Percentiles rank a stretch among this genome's conserved stretches.
These are phyloP conservation scores for Globodera ellingtonae DNA, from an alignment of 1,140 invertebrate species.

Conservation along the genomic window DNA sequence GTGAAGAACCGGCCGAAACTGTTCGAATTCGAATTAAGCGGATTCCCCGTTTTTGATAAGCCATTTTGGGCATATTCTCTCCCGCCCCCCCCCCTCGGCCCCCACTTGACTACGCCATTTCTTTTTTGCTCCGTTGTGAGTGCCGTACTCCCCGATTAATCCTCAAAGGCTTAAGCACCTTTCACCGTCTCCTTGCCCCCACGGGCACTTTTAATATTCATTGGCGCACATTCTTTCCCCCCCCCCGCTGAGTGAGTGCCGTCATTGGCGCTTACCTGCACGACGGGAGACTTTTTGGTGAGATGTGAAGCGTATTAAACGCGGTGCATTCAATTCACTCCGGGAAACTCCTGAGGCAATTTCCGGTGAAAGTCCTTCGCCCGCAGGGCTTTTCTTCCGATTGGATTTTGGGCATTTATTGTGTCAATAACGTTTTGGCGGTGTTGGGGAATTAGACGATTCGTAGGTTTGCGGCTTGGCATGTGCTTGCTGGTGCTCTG, in stretches of 20 bases:
- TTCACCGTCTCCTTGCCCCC: background rate
- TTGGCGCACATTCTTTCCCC: slow-evolving; percentile 2
- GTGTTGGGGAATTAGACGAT: too few species aligned
- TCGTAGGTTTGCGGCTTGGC: too few species aligned
- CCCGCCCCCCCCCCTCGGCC: background rate
- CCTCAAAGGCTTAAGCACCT: slow-evolving; percentile 27
- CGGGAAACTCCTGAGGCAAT: background rate
- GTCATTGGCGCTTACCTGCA: background rate
- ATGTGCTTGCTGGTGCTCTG: too few species aligned
- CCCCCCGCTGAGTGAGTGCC: background rate
- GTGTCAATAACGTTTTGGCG: too few species aligned
- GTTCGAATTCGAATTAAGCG: background rate
- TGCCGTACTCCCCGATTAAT: slow-evolving; percentile 21
- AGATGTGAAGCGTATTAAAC: background rate
- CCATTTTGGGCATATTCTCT: slow-evolving; percentile 9
- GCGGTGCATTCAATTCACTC: background rate
- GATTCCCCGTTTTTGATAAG: slow-evolving; percentile 3
- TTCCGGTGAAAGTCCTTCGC: background rate
- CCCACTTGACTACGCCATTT: slow-evolving; percentile 34
- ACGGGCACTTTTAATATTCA: slow-evolving; percentile 23
- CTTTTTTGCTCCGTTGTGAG: background rate
- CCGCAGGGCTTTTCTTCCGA: background rate
- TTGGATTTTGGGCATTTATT: too few species aligned
- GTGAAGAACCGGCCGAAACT: background rate
- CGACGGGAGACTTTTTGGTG: background rate